phyloP scores from a whole-genome alignment of 1,140 invertebrate genomes.

The Neoseiulus cucumeris region DNA sequence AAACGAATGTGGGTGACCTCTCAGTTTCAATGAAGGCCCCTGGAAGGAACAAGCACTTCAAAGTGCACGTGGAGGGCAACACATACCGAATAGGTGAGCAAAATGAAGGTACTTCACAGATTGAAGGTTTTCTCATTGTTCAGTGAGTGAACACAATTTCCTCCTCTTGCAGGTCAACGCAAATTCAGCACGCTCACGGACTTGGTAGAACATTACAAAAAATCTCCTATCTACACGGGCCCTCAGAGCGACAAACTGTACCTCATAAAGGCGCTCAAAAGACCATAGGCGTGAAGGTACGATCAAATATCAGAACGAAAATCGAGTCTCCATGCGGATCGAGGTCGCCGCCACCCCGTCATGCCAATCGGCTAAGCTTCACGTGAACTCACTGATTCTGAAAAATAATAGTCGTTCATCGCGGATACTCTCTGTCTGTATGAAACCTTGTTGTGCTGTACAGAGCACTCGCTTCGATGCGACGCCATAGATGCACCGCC shows the following conservation, averaged over 20 bases:
- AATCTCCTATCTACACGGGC: constrained; percentile 93
- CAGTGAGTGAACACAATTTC: not conserved
- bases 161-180: constrained; percentile 42
- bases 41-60: constrained; percentile 94
- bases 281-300: constrained; percentile 9
- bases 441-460: too few species aligned
- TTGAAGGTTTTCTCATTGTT: too few species aligned
- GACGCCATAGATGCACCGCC: too few species aligned
- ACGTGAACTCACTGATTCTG: too few species aligned
- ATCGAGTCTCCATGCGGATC: too few species aligned
- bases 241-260: constrained; percentile 82
- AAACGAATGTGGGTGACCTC: constrained; percentile 97
- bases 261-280: constrained; percentile 55
- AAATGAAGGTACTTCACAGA: not conserved
- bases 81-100: constrained; percentile 63
- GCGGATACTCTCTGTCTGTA: too few species aligned
- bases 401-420: too few species aligned
- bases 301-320: not conserved
- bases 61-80: constrained; percentile 82
- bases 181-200: constrained; percentile 89
- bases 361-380: too few species aligned
- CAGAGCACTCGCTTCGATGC: too few species aligned
- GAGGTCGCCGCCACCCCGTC: too few species aligned
- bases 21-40: constrained; percentile 94
- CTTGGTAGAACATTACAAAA: constrained; percentile 92